A percentile compares a stretch with the other conserved stretches of the same genome.
Evolutionary conservation across 2,113 vertebrate genomes (phyloP).

Genomic region (Talpa occidentalis): DNA sequence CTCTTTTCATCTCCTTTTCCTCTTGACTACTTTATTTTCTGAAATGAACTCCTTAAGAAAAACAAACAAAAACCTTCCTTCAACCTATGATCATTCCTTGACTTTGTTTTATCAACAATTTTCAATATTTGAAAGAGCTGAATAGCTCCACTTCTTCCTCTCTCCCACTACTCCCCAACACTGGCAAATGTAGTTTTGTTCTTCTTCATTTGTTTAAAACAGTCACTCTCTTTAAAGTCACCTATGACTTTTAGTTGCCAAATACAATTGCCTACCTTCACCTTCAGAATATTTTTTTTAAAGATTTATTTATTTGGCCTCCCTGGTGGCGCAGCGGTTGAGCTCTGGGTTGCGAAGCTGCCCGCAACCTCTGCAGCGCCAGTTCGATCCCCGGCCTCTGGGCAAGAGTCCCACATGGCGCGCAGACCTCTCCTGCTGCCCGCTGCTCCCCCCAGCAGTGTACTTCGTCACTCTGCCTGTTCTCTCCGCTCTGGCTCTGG

Average conservation of each 20-base stretch:
- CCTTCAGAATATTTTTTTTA: too few species aligned
- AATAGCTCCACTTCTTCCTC: background rate
- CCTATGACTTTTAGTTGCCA: background rate
- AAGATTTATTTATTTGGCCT: too few species aligned
- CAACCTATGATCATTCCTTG: background rate
- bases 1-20: background rate
- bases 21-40: background rate
- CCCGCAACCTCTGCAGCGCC: too few species aligned
- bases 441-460: too few species aligned
- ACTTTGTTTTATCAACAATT: background rate
- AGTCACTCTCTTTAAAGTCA: background rate
- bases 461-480: too few species aligned
- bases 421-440: too few species aligned
- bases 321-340: too few species aligned
- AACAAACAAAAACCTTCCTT: background rate
- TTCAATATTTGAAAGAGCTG: background rate
- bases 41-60: background rate
- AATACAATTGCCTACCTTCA: background rate
- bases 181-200: background rate
- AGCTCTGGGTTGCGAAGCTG: too few species aligned
- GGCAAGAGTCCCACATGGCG: too few species aligned
- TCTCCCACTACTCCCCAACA: background rate
- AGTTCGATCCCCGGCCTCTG: too few species aligned
- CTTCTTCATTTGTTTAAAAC: background rate
- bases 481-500: too few species aligned